Conservation (phyloP, 1,140 invertebrate species). For the Ylistrum balloti region DNA sequence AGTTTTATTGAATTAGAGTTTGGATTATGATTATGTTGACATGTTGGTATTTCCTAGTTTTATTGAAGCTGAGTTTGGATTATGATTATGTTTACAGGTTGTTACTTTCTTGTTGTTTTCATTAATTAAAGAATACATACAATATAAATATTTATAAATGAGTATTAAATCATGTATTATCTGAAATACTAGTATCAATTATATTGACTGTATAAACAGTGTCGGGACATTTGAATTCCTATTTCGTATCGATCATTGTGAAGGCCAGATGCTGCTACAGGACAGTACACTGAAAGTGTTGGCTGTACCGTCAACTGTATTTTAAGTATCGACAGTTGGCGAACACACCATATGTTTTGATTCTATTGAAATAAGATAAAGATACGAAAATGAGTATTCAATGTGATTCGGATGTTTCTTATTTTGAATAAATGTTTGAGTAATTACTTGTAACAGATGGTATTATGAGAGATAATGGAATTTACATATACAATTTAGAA, state of each 20-base stretch:
- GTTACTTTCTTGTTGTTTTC: too few relatives aligned
- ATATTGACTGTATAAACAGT: too few relatives aligned
- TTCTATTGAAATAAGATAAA: slow-evolving; percentile 20
- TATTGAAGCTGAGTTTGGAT: too few relatives aligned
- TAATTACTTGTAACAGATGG: background rate
- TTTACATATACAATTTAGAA: background rate
- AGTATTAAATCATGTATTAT: too few relatives aligned
- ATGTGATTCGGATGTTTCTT: background rate
- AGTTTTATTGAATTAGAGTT: too few relatives aligned
- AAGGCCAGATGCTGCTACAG: background rate
- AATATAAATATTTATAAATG: too few relatives aligned
- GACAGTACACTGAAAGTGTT: background rate
- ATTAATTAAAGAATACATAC: too few relatives aligned
- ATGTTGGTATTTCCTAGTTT: too few relatives aligned
- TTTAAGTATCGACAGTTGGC: background rate
- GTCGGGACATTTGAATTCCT: too few relatives aligned
- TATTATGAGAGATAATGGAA: background rate
- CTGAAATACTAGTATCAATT: too few relatives aligned
- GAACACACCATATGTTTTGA: background rate
- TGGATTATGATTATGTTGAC: too few relatives aligned
- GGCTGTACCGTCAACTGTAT: background rate
- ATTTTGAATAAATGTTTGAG: background rate
- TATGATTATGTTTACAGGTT: too few relatives aligned
- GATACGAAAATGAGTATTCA: background rate
- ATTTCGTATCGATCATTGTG: background rate